phyloP scores from a whole-genome alignment of 2,113 vertebrate species.

The Mungos mungo region DNA sequence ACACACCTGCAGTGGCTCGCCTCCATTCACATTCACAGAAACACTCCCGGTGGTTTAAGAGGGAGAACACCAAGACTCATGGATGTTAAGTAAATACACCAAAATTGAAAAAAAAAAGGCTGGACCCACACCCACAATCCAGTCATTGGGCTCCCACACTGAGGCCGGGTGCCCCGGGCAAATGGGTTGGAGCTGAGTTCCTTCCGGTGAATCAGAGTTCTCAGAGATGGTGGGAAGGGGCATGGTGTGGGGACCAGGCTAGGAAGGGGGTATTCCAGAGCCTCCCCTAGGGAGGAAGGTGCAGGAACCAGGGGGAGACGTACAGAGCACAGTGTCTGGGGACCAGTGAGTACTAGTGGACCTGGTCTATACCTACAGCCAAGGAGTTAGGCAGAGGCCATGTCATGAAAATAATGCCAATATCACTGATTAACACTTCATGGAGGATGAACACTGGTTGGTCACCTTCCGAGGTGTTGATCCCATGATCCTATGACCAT shows the following conservation, averaged over 20 bases:
- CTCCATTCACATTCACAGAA: too few species aligned
- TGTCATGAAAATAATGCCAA: rapidly evolving
- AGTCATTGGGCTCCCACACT: rapidly evolving
- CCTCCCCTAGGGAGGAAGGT: too few species aligned
- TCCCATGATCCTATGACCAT: rapidly evolving
- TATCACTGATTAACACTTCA: rapidly evolving
- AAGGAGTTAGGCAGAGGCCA: rapidly evolving
- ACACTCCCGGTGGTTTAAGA: not conserved
- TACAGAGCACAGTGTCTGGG: rapidly evolving
- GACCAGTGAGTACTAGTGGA: too few species aligned
- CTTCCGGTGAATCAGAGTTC: not conserved
- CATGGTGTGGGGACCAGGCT: rapidly evolving
- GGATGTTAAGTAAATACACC: too few species aligned
- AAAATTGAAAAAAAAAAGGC: not conserved
- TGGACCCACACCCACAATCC: rapidly evolving
- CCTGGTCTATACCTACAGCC: not conserved
- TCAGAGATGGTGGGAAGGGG: not conserved
- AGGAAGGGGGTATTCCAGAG: not conserved
- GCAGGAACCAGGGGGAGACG: rapidly evolving
- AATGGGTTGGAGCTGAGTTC: too few species aligned
- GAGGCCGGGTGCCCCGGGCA: not conserved
- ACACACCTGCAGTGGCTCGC: rapidly evolving
- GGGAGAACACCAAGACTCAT: not conserved
- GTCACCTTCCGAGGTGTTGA: not conserved
- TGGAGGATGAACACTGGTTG: rapidly evolving